A percentile compares a stretch with the other conserved stretches of the same genome.
Evolutionary conservation across 2,888 invertebrate species (phyloP).

Genomic region (Disparrhopalites patrizii): DNA sequence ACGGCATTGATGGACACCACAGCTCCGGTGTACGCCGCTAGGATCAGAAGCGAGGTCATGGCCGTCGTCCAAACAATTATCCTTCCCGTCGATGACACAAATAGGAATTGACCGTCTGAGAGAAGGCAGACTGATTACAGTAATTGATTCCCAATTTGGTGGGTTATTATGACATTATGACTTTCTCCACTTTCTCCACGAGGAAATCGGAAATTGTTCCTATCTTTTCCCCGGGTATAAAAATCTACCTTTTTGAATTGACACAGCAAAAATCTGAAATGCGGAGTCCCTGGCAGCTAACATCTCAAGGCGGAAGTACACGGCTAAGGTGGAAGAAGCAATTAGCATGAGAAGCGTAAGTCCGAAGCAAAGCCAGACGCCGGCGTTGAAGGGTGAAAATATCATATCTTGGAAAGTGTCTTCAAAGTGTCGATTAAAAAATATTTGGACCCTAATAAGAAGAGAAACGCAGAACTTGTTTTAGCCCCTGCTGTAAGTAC

Average conservation of each 20-base stretch:
- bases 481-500: no score
- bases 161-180: no score
- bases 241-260: background rate
- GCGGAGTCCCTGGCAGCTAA: background rate
- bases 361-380: slow-evolving; percentile 1
- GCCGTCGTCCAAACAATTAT: slow-evolving; percentile 20
- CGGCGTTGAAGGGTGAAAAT: background rate
- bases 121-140: background rate
- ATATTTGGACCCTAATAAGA: slow-evolving; percentile 19
- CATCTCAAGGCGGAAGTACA: background rate
- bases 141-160: no score
- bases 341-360: background rate
- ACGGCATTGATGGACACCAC: slow-evolving; percentile 36
- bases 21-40: slow-evolving; percentile 33
- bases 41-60: slow-evolving; percentile 24
- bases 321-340: background rate
- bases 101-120: background rate
- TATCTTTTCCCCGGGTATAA: no score
- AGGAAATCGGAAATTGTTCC: no score
- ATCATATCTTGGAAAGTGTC: background rate
- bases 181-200: no score
- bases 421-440: slow-evolving; percentile 28
- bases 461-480: background rate
- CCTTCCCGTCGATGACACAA: background rate
- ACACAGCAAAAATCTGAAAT: background rate